A percentile compares a stretch with the other conserved stretches of the same genome.
These are phyloP conservation scores for Microplitis demolitor DNA, from an alignment of 1,140 invertebrate genomes.

Conservation along the genomic window DNA sequence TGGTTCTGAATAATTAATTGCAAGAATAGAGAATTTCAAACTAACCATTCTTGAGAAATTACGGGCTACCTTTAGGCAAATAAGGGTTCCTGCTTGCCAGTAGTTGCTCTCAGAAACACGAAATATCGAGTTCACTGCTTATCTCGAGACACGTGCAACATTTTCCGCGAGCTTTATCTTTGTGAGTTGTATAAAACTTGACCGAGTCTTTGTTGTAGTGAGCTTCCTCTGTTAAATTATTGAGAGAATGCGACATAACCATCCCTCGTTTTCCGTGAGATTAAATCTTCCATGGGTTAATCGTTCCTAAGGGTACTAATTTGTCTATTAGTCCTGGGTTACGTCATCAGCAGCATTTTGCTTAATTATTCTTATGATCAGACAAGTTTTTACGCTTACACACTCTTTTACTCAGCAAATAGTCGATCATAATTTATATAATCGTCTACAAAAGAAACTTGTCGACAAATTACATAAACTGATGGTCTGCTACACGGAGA, in stretches of 20 bases:
- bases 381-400: background rate
- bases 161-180: conserved; percentile 10
- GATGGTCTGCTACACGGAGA: too few relatives aligned
- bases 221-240: conserved; percentile 23
- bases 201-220: background rate
- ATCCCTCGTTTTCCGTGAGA: conserved; percentile 32
- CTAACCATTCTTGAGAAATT: background rate
- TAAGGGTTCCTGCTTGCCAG: background rate
- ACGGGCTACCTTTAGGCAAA: background rate
- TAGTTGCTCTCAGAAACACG: background rate
- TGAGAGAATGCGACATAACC: conserved; percentile 29
- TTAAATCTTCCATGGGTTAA: conserved; percentile 32
- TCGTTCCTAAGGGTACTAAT: conserved; percentile 26
- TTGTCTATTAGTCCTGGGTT: conserved; percentile 20
- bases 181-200: background rate
- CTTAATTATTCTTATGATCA: conserved; percentile 22
- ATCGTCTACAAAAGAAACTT: background rate
- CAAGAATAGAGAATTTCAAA: background rate
- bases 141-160: conserved; percentile 8
- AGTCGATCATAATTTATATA: too few relatives aligned
- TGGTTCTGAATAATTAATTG: conserved; percentile 10
- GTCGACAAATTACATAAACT: too few relatives aligned
- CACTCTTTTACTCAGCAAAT: too few relatives aligned
- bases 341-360: conserved; percentile 16
- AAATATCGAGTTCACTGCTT: conserved; percentile 6